Evolutionary conservation across 2,888 invertebrate genomes (phyloP).

Genomic region (Cordilura impudica): DNA sequence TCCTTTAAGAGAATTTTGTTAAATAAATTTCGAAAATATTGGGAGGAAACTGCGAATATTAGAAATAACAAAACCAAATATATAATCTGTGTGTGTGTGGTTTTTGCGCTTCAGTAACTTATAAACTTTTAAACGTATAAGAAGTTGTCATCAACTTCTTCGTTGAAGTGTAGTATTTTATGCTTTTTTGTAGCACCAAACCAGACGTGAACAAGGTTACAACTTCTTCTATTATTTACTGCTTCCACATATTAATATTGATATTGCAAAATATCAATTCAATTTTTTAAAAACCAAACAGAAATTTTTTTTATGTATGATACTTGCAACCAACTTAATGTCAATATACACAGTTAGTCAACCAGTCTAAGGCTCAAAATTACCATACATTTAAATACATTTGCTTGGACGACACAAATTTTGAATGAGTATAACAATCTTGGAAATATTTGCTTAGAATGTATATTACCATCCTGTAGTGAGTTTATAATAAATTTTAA

Average conservation of each 20-base stretch:
- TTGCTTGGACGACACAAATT: background rate
- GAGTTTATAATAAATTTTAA: constrained; percentile 29
- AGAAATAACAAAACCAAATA: background rate
- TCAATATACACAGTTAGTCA: constrained; percentile 18
- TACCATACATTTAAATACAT: constrained; percentile 40
- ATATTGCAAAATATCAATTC: too few relatives aligned
- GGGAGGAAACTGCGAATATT: constrained; percentile 28
- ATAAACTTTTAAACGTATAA: background rate
- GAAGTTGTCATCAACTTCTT: background rate
- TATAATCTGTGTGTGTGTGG: background rate
- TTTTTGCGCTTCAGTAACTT: constrained; percentile 21
- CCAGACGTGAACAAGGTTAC: constrained; percentile 7
- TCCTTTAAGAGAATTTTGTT: constrained; percentile 6
- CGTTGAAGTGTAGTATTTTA: background rate
- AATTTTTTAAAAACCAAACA: too few relatives aligned
- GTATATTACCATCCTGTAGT: constrained; percentile 30
- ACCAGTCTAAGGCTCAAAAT: background rate
- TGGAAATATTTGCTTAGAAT: constrained; percentile 1
- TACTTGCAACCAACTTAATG: constrained; percentile 18
- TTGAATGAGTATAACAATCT: constrained; percentile 6
- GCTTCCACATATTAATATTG: constrained; percentile 18
- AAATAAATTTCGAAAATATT: background rate
- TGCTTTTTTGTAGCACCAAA: background rate
- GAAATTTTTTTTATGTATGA: constrained; percentile 49
- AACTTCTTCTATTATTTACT: constrained; percentile 21